Conservation (phyloP, 2,888 invertebrate species). For the Caenorhabditis sulstoni region DNA sequence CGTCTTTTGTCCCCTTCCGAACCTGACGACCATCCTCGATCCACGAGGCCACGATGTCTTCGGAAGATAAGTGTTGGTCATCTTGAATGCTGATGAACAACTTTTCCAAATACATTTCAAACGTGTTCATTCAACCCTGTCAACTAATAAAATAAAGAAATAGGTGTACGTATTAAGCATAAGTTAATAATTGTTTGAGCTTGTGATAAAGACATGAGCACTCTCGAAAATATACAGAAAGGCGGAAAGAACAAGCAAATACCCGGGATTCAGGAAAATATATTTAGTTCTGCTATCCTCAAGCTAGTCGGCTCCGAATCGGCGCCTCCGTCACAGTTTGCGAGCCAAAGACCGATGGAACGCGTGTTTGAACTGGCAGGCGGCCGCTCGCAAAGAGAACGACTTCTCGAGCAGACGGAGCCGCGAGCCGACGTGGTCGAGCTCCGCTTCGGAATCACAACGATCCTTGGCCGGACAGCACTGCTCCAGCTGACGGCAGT, state of each 20-base stretch:
- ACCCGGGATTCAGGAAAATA: slow-evolving; percentile 33
- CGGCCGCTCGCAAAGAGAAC: slow-evolving; percentile 53
- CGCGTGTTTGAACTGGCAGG: slow-evolving; percentile 57
- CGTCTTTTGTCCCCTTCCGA: background rate
- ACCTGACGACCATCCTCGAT: slow-evolving; percentile 50
- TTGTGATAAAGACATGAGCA: slow-evolving; percentile 34
- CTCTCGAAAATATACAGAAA: slow-evolving; percentile 50
- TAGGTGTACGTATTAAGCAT: background rate
- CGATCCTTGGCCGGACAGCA: slow-evolving; percentile 47
- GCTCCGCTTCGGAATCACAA: slow-evolving; percentile 45
- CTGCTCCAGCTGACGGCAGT: slow-evolving; percentile 44
- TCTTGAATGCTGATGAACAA: background rate
- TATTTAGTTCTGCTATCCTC: slow-evolving; percentile 5
- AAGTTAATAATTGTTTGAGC: slow-evolving; percentile 39
- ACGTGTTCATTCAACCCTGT: background rate
- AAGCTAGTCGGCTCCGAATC: slow-evolving; percentile 7
- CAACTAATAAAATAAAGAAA: background rate
- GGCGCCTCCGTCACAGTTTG: slow-evolving; percentile 17
- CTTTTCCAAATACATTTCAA: too few relatives aligned
- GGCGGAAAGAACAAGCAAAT: slow-evolving; percentile 10
- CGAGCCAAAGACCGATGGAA: slow-evolving; percentile 45
- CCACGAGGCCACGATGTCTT: slow-evolving; percentile 42
- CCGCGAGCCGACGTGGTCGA: slow-evolving; percentile 46
- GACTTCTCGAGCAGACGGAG: slow-evolving; percentile 56
- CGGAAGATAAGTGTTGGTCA: slow-evolving; percentile 49